These are phyloP conservation scores for Harpagus bidentatus DNA, from an alignment of 2,113 vertebrate species.

Conservation along the genomic window DNA sequence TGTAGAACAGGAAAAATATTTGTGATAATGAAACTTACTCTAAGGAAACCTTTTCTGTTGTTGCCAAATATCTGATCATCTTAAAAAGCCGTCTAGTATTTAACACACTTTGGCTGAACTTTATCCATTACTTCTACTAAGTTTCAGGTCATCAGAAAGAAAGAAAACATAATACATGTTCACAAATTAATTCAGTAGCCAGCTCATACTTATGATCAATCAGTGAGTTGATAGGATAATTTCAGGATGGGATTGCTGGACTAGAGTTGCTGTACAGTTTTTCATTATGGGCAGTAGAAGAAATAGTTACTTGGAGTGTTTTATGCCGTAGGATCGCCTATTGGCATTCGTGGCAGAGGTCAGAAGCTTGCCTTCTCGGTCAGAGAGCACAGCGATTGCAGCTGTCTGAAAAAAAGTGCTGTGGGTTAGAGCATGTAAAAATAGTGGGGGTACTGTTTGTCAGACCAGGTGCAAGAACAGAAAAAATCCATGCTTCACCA, in stretches of 20 bases:
- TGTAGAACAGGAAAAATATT: background rate
- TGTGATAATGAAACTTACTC: background rate
- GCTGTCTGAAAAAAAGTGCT: slow-evolving; percentile 20
- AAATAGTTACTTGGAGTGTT: background rate
- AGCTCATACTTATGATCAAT: background rate
- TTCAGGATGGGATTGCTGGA: background rate
- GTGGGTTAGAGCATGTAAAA: background rate
- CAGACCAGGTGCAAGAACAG: slow-evolving; percentile 59
- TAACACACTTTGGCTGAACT: background rate
- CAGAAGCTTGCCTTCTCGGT: slow-evolving; percentile 39
- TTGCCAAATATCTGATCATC: background rate
- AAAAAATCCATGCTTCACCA: background rate
- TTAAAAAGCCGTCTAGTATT: background rate
- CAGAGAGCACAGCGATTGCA: slow-evolving; percentile 27
- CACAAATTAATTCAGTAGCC: background rate
- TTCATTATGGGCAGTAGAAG: background rate
- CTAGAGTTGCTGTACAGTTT: background rate
- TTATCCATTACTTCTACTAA: background rate
- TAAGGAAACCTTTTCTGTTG: background rate
- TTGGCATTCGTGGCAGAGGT: slow-evolving; percentile 3
- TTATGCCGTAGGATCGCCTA: background rate
- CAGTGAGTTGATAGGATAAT: background rate
- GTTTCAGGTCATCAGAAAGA: background rate
- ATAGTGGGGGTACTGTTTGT: slow-evolving; percentile 56
- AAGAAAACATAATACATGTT: background rate